Percentiles rank a stretch among this genome's conserved stretches.
These are phyloP conservation scores for Apteryx mantelli DNA, from an alignment of 2,113 vertebrate species.

Conservation along the genomic window DNA sequence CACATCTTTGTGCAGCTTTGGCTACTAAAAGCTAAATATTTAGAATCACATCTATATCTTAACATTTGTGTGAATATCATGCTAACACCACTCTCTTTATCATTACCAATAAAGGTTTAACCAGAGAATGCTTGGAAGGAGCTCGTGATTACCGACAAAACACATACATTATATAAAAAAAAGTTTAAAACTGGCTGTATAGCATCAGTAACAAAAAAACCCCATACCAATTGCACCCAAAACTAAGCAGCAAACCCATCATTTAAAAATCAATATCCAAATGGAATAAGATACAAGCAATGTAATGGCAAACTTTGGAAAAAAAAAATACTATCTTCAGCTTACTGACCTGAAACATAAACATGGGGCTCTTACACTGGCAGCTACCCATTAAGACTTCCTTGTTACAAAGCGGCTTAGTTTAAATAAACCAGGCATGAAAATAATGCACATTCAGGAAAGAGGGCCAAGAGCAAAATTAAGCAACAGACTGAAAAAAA, in stretches of 20 bases:
- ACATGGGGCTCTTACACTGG: background rate
- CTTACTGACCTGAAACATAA: background rate
- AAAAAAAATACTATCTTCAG: background rate
- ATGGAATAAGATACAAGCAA: background rate
- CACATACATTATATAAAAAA: background rate
- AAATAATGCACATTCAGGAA: background rate
- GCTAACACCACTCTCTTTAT: background rate
- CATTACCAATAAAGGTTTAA: background rate
- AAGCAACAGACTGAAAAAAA: background rate
- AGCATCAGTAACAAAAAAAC: background rate
- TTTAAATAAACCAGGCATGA: background rate
- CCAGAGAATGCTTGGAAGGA: background rate
- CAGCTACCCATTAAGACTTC: background rate
- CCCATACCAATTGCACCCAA: fast-evolving
- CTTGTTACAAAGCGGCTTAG: background rate
- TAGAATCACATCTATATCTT: background rate
- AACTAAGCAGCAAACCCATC: fast-evolving
- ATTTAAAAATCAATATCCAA: background rate
- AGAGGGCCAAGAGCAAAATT: background rate
- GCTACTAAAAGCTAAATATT: background rate
- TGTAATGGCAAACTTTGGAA: background rate
- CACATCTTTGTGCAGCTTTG: background rate
- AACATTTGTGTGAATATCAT: fast-evolving
- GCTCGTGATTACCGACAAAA: background rate
- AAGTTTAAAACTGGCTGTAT: background rate